These are phyloP conservation scores for Hydriomena furcata DNA, from an alignment of 2,888 invertebrate genomes.

Conservation along the genomic window DNA sequence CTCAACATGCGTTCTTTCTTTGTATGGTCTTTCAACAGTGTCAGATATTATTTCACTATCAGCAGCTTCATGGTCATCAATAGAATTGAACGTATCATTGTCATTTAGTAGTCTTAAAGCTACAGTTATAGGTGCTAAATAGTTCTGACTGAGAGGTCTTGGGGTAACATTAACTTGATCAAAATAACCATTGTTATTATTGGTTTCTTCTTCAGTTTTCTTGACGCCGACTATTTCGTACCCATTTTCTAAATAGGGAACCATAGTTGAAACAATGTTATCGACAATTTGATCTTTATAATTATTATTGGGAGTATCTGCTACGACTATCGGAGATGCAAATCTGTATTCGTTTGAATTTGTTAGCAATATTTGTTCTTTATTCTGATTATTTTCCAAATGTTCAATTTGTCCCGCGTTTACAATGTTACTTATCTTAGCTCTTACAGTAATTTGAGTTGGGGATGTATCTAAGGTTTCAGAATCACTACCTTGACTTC, in stretches of 20 bases:
- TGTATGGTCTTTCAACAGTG: constrained; percentile 64
- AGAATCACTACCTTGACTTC: constrained; percentile 43
- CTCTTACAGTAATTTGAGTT: constrained; percentile 61
- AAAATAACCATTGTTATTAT: constrained; percentile 39
- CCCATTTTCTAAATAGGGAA: constrained; percentile 69
- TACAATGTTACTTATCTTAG: constrained; percentile 64
- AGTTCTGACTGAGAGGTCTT: constrained; percentile 80
- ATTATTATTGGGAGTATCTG: constrained; percentile 53
- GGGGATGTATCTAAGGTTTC: constrained; percentile 43
- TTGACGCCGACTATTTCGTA: constrained; percentile 72
- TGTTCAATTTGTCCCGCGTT: constrained; percentile 50
- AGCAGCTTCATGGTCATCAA: constrained; percentile 68
- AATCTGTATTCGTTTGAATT: constrained; percentile 61
- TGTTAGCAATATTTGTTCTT: constrained; percentile 45
- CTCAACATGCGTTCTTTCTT: constrained; percentile 83
- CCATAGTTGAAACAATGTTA: constrained; percentile 72
- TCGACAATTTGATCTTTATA: constrained; percentile 65
- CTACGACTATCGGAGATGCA: constrained; percentile 76
- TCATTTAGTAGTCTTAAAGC: constrained; percentile 80
- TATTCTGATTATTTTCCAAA: constrained; percentile 40
- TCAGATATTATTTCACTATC: constrained; percentile 68
- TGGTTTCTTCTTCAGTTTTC: constrained; percentile 51
- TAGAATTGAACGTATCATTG: constrained; percentile 61
- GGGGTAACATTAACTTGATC: constrained; percentile 78
- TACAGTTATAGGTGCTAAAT: constrained; percentile 84